Evolutionary conservation across 2,797 vertebrate species (phyloP).

Genomic region (Epinephelus awoara): DNA sequence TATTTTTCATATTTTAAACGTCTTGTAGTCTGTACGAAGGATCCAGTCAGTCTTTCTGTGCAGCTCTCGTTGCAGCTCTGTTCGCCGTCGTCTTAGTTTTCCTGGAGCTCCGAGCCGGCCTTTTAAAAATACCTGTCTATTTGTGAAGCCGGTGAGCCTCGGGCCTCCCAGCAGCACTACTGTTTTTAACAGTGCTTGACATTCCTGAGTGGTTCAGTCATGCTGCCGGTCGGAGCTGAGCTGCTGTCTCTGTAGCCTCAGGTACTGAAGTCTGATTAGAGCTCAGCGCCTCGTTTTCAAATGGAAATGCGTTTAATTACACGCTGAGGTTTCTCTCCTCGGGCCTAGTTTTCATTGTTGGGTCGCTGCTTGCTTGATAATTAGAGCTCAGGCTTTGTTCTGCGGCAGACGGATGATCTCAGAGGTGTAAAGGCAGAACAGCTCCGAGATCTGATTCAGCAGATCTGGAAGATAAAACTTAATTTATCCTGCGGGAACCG

Average conservation of each 20-base stretch:
- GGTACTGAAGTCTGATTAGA: conserved; percentile 38
- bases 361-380: background rate
- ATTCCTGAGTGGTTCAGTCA: conserved; percentile 73
- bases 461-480: background rate
- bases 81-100: background rate
- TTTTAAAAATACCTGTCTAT: conserved; percentile 66
- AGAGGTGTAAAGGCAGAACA: too few species aligned
- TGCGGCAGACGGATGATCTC: background rate
- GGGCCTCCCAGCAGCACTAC: conserved; percentile 22
- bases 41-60: too few species aligned
- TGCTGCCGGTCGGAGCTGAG: conserved; percentile 19
- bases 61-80: background rate
- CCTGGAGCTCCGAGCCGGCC: background rate
- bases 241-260: conserved; percentile 29
- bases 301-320: conserved; percentile 40
- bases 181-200: conserved; percentile 47
- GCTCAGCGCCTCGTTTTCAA: conserved; percentile 2
- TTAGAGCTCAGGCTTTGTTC: conserved; percentile 1
- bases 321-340: background rate
- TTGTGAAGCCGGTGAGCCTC: conserved; percentile 19
- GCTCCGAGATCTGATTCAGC: too few species aligned
- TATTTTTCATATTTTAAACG: too few species aligned
- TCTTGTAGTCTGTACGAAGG: too few species aligned
- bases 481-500: background rate
- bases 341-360: background rate